Conservation (phyloP, 2,113 vertebrate species). For the Bombycilla garrulus region DNA sequence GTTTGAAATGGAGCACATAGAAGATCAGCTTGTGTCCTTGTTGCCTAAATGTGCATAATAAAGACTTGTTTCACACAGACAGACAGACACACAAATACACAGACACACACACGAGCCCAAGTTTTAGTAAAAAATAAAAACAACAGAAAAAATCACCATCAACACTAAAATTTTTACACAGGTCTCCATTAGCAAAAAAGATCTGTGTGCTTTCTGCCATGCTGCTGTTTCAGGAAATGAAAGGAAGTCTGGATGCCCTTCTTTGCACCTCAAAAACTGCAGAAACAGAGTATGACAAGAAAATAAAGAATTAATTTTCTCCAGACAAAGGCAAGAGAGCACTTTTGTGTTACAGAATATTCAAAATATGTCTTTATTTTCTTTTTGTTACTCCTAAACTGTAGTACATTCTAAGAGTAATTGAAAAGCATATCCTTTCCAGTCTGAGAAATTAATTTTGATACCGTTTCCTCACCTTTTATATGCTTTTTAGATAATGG, state of each 20-base stretch:
- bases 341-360: neutral
- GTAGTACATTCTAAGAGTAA: neutral
- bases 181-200: conserved; percentile 9
- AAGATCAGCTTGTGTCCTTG: neutral
- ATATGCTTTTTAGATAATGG: neutral
- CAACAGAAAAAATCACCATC: neutral
- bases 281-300: conserved; percentile 53
- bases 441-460: neutral
- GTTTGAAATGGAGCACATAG: neutral
- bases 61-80: conserved; percentile 15
- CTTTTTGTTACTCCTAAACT: neutral
- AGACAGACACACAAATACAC: no score
- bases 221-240: conserved; percentile 28
- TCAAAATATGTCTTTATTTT: neutral
- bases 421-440: neutral
- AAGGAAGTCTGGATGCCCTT: conserved; percentile 1
- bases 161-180: neutral
- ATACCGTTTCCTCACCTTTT: neutral
- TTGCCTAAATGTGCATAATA: neutral
- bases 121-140: conserved; percentile 26
- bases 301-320: conserved; percentile 37
- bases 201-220: conserved; percentile 42
- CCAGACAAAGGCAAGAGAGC: neutral
- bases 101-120: rapidly evolving
- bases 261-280: conserved; percentile 49